Conservation (phyloP, 2,113 vertebrate genomes). For the Cyphomyrus plagiostoma region DNA sequence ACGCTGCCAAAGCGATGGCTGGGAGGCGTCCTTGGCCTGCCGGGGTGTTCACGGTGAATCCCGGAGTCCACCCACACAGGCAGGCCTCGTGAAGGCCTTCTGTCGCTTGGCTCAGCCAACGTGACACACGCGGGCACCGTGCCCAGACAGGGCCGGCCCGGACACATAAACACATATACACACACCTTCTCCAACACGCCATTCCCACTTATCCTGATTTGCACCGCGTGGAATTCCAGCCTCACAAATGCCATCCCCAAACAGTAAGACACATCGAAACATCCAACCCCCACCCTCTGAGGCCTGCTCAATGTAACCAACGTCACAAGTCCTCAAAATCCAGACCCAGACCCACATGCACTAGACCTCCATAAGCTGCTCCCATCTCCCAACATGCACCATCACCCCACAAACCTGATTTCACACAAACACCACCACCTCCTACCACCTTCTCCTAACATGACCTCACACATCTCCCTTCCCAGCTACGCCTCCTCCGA, state of each 20-base stretch:
- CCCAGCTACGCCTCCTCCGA: not conserved
- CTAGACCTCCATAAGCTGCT: not conserved
- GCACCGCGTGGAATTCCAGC: not conserved
- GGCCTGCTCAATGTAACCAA: not conserved
- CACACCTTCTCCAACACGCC: slow-evolving; percentile 18
- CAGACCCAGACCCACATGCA: not conserved
- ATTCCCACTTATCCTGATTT: slow-evolving; percentile 24
- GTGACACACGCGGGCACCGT: slow-evolving; percentile 25
- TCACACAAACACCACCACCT: not conserved
- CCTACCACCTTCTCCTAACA: not conserved
- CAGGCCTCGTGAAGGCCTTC: slow-evolving; percentile 69
- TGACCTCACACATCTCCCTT: not conserved
- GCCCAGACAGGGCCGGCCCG: slow-evolving; percentile 21
- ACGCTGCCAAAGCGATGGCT: slow-evolving; percentile 44
- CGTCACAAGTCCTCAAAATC: not conserved
- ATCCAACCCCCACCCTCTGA: not conserved
- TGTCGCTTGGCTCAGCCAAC: slow-evolving; percentile 58
- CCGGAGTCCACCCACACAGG: slow-evolving; percentile 68
- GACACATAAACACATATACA: slow-evolving; percentile 18
- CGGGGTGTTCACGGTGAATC: slow-evolving; percentile 67
- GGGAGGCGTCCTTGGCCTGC: slow-evolving; percentile 67
- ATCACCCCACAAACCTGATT: not conserved
- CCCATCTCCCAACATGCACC: not conserved
- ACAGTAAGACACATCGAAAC: not conserved
- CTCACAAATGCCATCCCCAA: not conserved